Conservation (phyloP, 2,888 invertebrate genomes). For the Prenolepis imparis region DNA sequence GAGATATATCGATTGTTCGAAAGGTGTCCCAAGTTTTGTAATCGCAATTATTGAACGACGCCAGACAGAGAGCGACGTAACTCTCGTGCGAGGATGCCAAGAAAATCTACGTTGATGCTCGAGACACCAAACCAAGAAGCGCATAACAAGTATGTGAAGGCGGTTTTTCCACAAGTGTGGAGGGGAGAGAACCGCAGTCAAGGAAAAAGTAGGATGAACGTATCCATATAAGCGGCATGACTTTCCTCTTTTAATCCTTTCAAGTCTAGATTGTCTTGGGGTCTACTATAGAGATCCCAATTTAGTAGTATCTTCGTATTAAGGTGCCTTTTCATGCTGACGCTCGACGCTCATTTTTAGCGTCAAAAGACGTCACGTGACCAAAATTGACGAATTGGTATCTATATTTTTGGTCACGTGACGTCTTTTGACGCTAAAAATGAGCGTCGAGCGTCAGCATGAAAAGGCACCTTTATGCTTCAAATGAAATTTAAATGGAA, state of each 20-base stretch:
- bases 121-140: slow-evolving; percentile 59
- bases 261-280: not conserved
- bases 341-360: too few species aligned
- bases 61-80: not conserved
- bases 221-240: slow-evolving; percentile 67
- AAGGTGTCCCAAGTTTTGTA: not conserved
- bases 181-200: slow-evolving; percentile 65
- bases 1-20: not conserved
- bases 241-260: slow-evolving; percentile 58
- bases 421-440: too few species aligned
- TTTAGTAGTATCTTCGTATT: too few species aligned
- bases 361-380: too few species aligned
- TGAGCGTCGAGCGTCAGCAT: too few species aligned
- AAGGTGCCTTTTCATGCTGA: too few species aligned
- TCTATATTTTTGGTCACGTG: too few species aligned
- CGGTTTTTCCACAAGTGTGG: slow-evolving; percentile 67
- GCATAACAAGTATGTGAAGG: slow-evolving; percentile 77
- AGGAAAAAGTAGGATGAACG: slow-evolving; percentile 75
- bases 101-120: not conserved
- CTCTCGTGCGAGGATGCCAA: not conserved
- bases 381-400: too few species aligned
- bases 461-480: too few species aligned
- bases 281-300: too few species aligned
- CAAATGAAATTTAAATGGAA: too few species aligned
- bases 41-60: not conserved